Percentiles rank a stretch among this genome's conserved stretches.
phyloP scores from a whole-genome alignment of 1,140 invertebrate species.

The Coelopa frigida region DNA sequence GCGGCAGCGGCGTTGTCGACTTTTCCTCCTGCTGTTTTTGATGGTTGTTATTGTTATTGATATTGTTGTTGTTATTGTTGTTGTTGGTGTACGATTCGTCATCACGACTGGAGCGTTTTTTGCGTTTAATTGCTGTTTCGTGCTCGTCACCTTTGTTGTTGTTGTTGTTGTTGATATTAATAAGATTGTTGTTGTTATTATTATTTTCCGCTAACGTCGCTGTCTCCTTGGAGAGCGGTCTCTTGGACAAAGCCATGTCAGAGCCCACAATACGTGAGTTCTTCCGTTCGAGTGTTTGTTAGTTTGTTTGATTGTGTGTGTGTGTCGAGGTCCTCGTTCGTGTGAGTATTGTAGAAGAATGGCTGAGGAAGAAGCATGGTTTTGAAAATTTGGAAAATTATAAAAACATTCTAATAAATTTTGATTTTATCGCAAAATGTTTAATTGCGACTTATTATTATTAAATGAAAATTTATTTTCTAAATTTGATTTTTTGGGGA shows the following conservation, averaged over 20 bases:
- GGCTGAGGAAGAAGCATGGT: too few species aligned
- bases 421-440: too few species aligned
- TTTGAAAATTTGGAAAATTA: too few species aligned
- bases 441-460: too few species aligned
- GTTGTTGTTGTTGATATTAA: conserved; percentile 22
- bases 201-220: conserved; percentile 26
- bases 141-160: conserved; percentile 29
- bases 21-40: conserved; percentile 16
- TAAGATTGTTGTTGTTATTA: conserved; percentile 18
- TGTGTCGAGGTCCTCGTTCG: too few species aligned
- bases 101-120: conserved; percentile 40
- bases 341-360: too few species aligned
- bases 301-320: too few species aligned
- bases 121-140: conserved; percentile 32
- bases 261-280: too few species aligned
- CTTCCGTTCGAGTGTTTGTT: too few species aligned
- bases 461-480: too few species aligned
- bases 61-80: conserved; percentile 25
- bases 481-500: too few species aligned
- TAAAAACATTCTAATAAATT: too few species aligned
- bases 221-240: conserved; percentile 41
- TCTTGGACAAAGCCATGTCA: conserved; percentile 41
- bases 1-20: conserved; percentile 44
- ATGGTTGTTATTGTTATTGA: conserved; percentile 1
- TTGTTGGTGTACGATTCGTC: conserved; percentile 26